phyloP scores from a whole-genome alignment of 2,113 vertebrate genomes.

The Myodes glareolus region DNA sequence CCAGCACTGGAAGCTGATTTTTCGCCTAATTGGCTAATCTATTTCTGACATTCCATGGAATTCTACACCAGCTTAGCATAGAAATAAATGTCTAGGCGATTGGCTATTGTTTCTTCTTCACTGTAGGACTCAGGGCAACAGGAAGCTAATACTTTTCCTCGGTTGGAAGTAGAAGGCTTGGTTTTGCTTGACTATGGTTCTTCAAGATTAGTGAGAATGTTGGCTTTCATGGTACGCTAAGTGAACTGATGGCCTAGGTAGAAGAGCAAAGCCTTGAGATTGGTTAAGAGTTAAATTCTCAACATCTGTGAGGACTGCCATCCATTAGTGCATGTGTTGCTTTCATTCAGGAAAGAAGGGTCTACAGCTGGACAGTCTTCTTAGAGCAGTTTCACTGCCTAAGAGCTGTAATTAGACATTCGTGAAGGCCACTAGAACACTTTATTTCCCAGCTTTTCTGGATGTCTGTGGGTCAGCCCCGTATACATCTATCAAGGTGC shows the following conservation, averaged over 20 bases:
- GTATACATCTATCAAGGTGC: not conserved
- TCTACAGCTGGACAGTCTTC: not conserved
- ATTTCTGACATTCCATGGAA: not conserved
- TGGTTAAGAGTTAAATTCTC: not conserved
- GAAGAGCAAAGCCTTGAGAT: not conserved
- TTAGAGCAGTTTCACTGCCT: not conserved
- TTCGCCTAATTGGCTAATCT: constrained; percentile 19
- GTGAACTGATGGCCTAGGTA: not conserved
- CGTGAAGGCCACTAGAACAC: constrained; percentile 1
- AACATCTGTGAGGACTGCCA: not conserved
- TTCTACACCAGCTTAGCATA: not conserved
- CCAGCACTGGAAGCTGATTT: not conserved
- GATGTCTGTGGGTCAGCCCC: not conserved
- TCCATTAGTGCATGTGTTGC: not conserved
- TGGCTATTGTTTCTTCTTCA: constrained; percentile 34
- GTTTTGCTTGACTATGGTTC: not conserved
- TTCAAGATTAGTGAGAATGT: not conserved
- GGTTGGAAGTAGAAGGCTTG: constrained; percentile 19
- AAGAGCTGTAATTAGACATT: not conserved
- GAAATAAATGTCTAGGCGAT: constrained; percentile 33
- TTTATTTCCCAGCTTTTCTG: not conserved
- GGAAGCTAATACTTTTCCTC: constrained; percentile 36
- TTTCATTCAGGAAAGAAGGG: not conserved
- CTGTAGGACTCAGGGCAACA: constrained; percentile 33
- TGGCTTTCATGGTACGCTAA: not conserved